Conservation (phyloP, 2,888 invertebrate genomes). For the Arge pagana region DNA sequence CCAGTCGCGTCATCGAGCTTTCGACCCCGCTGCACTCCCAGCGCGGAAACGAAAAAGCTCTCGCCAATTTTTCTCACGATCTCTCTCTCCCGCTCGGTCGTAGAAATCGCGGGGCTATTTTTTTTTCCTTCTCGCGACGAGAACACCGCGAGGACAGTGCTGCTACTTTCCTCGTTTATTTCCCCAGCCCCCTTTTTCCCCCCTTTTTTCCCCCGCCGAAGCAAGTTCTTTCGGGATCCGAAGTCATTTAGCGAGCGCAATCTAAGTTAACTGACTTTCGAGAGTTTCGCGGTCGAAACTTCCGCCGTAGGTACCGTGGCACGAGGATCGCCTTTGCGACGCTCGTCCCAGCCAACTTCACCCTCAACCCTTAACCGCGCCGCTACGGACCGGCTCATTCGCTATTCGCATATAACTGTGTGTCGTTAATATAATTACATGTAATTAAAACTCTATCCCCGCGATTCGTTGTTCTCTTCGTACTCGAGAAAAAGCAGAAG, state of each 20-base stretch:
- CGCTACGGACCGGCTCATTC: too few species aligned
- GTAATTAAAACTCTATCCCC: too few species aligned
- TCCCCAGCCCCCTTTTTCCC: too few species aligned
- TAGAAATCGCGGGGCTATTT: constrained; percentile 3
- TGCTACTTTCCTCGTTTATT: constrained; percentile 36
- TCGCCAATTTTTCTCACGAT: too few species aligned
- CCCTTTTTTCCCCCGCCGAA: constrained; percentile 36
- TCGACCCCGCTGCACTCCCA: too few species aligned
- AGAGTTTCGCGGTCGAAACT: constrained; percentile 49
- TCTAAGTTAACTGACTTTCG: constrained; percentile 59
- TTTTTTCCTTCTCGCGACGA: constrained; percentile 9
- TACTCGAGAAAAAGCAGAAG: too few species aligned
- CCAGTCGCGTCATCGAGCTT: too few species aligned
- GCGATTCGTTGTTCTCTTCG: too few species aligned
- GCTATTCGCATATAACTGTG: too few species aligned
- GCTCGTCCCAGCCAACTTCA: constrained; percentile 2
- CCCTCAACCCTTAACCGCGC: too few species aligned
- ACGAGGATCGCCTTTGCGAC: constrained; percentile 6
- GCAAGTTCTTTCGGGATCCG: constrained; percentile 53
- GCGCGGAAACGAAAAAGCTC: too few species aligned
- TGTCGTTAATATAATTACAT: too few species aligned
- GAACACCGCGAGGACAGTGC: constrained; percentile 1
- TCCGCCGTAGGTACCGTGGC: constrained; percentile 19
- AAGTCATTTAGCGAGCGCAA: constrained; percentile 57
- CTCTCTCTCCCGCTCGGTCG: constrained; percentile 12